Conservation (phyloP, 2,888 invertebrate species). For the Amiota minor region DNA sequence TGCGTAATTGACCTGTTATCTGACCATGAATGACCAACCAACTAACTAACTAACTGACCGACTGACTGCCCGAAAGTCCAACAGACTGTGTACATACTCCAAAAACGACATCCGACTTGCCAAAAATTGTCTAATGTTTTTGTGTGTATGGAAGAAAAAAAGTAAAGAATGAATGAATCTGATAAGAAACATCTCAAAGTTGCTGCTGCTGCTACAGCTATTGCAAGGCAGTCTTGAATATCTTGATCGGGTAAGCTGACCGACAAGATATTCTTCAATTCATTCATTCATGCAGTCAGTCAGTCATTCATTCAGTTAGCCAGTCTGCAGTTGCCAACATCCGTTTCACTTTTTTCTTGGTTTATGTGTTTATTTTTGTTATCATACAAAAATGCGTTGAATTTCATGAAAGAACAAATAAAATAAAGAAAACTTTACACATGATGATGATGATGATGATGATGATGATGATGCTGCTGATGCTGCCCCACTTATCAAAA, state of each 20-base stretch:
- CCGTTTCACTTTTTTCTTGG: conserved; percentile 2
- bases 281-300: background rate
- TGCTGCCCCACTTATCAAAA: no score
- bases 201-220: background rate
- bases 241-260: conserved; percentile 2
- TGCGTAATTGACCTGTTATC: conserved; percentile 49
- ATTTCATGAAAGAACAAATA: no score
- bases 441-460: no score
- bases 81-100: background rate
- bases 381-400: no score
- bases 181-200: background rate
- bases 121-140: conserved; percentile 16
- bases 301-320: background rate
- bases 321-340: conserved; percentile 2
- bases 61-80: background rate
- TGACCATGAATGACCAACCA: conserved; percentile 58
- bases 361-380: background rate
- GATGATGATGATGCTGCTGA: no score
- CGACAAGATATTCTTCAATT: no score
- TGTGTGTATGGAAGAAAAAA: no score
- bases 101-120: conserved; percentile 4
- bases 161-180: conserved; percentile 1
- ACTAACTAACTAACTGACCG: background rate
- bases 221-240: background rate
- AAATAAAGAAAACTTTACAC: background rate